Conservation (phyloP, 2,113 vertebrate species). For the Odocoileus virginianus region DNA sequence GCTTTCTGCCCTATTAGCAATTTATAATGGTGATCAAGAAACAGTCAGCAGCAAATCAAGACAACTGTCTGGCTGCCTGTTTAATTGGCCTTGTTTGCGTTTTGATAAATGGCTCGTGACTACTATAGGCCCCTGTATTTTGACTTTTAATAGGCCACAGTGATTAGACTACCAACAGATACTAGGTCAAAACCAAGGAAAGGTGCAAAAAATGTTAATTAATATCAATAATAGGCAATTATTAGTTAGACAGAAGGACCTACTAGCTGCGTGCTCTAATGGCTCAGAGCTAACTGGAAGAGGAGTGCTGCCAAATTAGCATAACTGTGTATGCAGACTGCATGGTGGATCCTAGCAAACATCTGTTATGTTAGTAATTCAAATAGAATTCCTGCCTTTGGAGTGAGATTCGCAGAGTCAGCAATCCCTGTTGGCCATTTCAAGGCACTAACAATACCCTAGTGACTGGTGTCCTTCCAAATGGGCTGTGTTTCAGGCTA, state of each 20-base stretch:
- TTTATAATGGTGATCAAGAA: slow-evolving; percentile 99
- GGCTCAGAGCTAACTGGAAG: slow-evolving; percentile 96
- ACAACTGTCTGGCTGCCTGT: slow-evolving; percentile 95
- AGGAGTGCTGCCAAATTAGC: slow-evolving; percentile 96
- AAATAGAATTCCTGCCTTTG: slow-evolving; percentile 95
- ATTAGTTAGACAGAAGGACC: slow-evolving; percentile 99
- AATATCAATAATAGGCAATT: slow-evolving; percentile 99
- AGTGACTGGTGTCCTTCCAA: slow-evolving; percentile 86
- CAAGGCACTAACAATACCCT: slow-evolving; percentile 90
- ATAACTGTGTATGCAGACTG: slow-evolving; percentile 95
- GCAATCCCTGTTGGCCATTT: slow-evolving; percentile 94
- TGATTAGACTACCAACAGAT: slow-evolving; percentile 99
- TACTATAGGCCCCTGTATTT: slow-evolving; percentile 88
- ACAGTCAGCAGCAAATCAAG: slow-evolving; percentile 98
- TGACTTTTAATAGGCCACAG: slow-evolving; percentile 95
- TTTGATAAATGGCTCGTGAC: slow-evolving; percentile 98
- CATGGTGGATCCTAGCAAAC: slow-evolving; percentile 95
- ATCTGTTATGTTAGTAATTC: slow-evolving; percentile 99
- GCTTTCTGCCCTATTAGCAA: slow-evolving; percentile 99
- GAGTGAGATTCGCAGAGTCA: slow-evolving; percentile 93
- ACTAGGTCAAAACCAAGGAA: slow-evolving; percentile 93
- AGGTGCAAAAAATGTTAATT: slow-evolving; percentile 99
- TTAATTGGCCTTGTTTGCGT: slow-evolving; percentile 99
- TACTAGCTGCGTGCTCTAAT: slow-evolving; percentile 97
- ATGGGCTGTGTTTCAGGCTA: slow-evolving; percentile 84